These are phyloP conservation scores for Zeuzera pyrina DNA, from an alignment of 2,888 invertebrate genomes.

Conservation along the genomic window DNA sequence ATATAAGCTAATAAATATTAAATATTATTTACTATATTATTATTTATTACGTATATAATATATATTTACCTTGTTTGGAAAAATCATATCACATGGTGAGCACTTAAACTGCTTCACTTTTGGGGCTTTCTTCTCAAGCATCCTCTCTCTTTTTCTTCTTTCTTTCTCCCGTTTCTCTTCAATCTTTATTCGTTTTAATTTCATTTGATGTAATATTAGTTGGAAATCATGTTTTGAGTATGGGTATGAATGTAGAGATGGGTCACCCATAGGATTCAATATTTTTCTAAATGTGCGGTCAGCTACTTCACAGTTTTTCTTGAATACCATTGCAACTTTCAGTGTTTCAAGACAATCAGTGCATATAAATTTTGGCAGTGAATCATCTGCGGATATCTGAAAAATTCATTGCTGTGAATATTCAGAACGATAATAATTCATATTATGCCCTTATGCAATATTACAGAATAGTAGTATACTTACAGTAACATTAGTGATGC, in stretches of 20 bases:
- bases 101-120: slow-evolving; percentile 55
- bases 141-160: slow-evolving; percentile 38
- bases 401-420: slow-evolving; percentile 14
- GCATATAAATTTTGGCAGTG: slow-evolving; percentile 60
- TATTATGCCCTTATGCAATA: neutral
- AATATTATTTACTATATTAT: no score
- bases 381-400: slow-evolving; percentile 52
- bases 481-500: slow-evolving; percentile 51
- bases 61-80: slow-evolving; percentile 43
- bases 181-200: slow-evolving; percentile 40
- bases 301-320: slow-evolving; percentile 48
- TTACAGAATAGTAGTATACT: slow-evolving; percentile 22
- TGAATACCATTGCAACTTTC: slow-evolving; percentile 47
- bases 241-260: slow-evolving; percentile 50
- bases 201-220: slow-evolving; percentile 56
- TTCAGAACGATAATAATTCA: neutral
- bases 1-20: no score
- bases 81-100: slow-evolving; percentile 54
- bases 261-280: slow-evolving; percentile 54
- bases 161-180: slow-evolving; percentile 40
- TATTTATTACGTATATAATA: neutral
- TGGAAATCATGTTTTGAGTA: slow-evolving; percentile 66
- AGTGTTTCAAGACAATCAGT: slow-evolving; percentile 47
- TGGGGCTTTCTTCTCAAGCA: slow-evolving; percentile 27
- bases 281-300: slow-evolving; percentile 55